A percentile compares a stretch with the other conserved stretches of the same genome.
These are phyloP conservation scores for Chrysolina americana DNA, from an alignment of 2,888 invertebrate genomes.

Conservation along the genomic window DNA sequence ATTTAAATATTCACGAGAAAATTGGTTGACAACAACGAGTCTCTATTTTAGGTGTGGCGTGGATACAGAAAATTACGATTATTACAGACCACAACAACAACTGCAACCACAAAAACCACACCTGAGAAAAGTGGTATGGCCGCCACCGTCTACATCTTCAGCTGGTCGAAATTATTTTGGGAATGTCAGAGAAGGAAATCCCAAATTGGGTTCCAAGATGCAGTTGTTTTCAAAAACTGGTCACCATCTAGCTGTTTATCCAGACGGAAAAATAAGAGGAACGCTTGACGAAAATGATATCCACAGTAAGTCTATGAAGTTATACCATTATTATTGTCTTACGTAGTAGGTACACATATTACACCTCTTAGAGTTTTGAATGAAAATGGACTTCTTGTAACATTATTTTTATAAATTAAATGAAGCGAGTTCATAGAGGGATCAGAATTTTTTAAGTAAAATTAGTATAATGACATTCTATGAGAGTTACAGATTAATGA, in stretches of 20 bases:
- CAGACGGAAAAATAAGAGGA: conserved; percentile 71
- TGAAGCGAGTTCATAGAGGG: no score
- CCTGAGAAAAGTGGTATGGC: conserved; percentile 60
- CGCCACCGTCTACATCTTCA: conserved; percentile 53
- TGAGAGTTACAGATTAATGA: no score
- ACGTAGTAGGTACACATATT: no score
- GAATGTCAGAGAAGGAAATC: conserved; percentile 64
- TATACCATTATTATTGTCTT: background rate
- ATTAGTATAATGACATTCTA: no score
- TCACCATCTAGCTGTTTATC: conserved; percentile 72
- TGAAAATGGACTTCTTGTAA: no score
- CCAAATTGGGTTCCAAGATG: conserved; percentile 70
- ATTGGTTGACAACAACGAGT: background rate
- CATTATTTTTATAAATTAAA: no score
- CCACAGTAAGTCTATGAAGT: conserved; percentile 68
- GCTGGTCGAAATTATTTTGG: conserved; percentile 51
- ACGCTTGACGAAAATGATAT: conserved; percentile 71
- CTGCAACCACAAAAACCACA: conserved; percentile 12
- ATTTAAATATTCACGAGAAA: no score
- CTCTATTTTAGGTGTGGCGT: conserved; percentile 48
- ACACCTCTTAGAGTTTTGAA: no score
- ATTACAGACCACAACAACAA: conserved; percentile 23
- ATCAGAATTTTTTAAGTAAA: no score
- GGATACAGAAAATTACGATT: conserved; percentile 35
- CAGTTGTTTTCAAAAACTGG: conserved; percentile 74